Conservation (phyloP, 2,797 vertebrate genomes). For the Setipinna tenuifilis region DNA sequence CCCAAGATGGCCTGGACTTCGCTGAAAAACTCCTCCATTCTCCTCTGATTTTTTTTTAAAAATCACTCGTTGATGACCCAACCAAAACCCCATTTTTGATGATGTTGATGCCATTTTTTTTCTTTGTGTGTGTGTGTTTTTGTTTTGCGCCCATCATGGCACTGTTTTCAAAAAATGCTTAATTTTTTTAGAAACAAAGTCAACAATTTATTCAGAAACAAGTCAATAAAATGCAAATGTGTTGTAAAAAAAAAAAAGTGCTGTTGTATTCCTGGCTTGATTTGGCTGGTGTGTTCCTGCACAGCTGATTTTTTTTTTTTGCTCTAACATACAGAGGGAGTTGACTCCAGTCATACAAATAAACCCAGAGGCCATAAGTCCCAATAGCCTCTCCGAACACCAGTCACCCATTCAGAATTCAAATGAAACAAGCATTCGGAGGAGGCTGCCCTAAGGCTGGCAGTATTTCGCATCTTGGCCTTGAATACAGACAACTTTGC, state of each 20-base stretch:
- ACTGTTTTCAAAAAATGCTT: constrained; percentile 6
- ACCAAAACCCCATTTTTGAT: no score
- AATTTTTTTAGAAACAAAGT: constrained; percentile 4
- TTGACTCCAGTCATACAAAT: not conserved
- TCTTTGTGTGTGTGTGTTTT: not conserved
- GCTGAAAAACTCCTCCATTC: constrained; percentile 19
- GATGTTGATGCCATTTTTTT: not conserved
- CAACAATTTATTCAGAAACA: not conserved
- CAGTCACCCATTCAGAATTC: not conserved
- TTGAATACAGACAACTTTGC: not conserved
- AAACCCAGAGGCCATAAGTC: not conserved
- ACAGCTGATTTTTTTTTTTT: not conserved
- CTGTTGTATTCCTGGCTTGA: not conserved
- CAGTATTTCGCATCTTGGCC: not conserved
- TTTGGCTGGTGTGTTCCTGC: not conserved
- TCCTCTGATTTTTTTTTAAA: not conserved
- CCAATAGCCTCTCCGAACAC: not conserved
- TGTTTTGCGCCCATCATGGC: not conserved
- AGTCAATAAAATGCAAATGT: constrained; percentile 11
- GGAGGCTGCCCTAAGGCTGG: not conserved
- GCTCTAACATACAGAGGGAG: not conserved
- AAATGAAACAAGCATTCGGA: not conserved
- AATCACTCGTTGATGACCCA: not conserved
- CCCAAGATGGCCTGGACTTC: constrained; percentile 43
- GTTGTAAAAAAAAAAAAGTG: constrained; percentile 14